Evolutionary conservation across 2,113 vertebrate genomes (phyloP), one percentile per base, ranked within the genome.

Genomic region (Melanerpes formicivorus): DNA sequence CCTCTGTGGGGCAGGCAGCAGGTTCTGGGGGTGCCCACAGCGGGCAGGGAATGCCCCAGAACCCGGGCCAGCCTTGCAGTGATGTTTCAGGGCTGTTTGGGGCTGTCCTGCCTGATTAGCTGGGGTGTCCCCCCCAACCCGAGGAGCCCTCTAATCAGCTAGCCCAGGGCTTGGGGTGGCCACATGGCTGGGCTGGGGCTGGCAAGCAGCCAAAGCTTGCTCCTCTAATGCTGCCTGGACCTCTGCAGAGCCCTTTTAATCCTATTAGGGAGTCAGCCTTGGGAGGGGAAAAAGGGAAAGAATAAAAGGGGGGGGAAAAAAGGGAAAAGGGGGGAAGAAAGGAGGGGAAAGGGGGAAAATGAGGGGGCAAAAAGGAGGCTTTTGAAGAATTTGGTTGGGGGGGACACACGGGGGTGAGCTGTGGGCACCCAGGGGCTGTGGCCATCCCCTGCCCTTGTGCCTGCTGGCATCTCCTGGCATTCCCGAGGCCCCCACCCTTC

Each of bases 181-280:
- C 6, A 11, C 40, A 66, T 63, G 67, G 34, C 19, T 2, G 34
- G 66, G 56, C 74, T 84, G 54, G 46, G 75, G 65, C 37, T 73
- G 95, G 89, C 11, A 18, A 87, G 52, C 72, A 2, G 69, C 91
- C 89, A 58, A 50, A 37, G 75, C 42, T 64, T 56, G 4, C 88
- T 50, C 42, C 64, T 72, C 72, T 84, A 74, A 72, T 54, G 81
- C 91, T 7, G 44, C 59, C 37, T n/a, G 56, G 50, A 86, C 92
- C 77, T 95, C 69, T 67, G 59, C 40, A 32, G 66, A 1, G 37
- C 80, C 95, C 95, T 92, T 64, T 73, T 96, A 96, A 96, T 96
- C 96, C 96, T 69, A 87, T 96, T 96, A 95, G 50, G 62, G 89
- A 95, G 93, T 87, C 92, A 87, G 81, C 78, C 82, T 37, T 5